Evolutionary conservation across 1,140 invertebrate species (phyloP).

Genomic region (Cyphomyrmex costatus): DNA sequence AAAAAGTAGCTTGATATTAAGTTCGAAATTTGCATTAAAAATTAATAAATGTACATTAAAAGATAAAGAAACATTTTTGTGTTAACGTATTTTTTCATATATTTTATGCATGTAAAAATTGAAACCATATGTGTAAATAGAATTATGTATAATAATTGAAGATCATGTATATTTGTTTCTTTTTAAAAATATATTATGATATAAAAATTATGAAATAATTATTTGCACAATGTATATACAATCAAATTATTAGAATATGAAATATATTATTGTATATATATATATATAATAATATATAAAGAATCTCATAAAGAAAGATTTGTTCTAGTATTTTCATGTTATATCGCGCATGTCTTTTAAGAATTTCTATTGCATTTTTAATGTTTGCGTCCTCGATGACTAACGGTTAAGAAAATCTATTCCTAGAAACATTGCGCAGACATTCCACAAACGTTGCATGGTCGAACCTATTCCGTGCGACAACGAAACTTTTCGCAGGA

Average conservation of each 20-base stretch:
- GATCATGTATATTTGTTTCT: neutral
- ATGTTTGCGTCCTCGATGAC: constrained; percentile 55
- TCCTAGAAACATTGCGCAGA: constrained; percentile 37
- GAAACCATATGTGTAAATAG: neutral
- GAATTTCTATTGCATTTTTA: constrained; percentile 44
- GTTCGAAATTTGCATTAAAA: neutral
- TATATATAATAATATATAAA: neutral
- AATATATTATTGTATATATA: neutral
- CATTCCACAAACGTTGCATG: constrained; percentile 60
- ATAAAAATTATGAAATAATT: constrained; percentile 3
- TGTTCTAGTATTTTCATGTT: neutral
- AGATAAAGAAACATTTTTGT: neutral
- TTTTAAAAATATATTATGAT: neutral
- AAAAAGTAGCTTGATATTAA: neutral
- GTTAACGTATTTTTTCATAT: neutral
- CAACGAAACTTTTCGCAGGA: constrained; percentile 65
- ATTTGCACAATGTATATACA: neutral
- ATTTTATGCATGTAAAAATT: neutral
- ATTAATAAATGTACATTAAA: neutral
- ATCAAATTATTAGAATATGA: neutral
- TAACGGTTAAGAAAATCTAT: constrained; percentile 56
- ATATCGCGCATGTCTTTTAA: neutral
- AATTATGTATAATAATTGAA: constrained; percentile 24
- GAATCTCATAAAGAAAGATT: neutral
- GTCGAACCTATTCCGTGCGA: constrained; percentile 58